Evolutionary conservation across 2,113 vertebrate species (phyloP).

Genomic region (Myotis davidii): DNA sequence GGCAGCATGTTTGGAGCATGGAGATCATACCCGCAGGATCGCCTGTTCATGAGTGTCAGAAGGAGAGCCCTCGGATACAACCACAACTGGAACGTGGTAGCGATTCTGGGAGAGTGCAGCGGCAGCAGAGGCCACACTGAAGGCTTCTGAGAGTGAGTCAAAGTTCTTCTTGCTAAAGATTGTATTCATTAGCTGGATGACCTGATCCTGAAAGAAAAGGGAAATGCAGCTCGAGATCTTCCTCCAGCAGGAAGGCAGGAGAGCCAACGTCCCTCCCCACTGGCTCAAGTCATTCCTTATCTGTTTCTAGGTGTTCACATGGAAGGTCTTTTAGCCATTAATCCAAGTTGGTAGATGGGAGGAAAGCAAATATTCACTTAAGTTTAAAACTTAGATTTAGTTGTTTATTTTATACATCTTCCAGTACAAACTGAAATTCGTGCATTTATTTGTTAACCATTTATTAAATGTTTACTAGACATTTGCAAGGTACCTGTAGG

Average conservation of each 20-base stretch:
- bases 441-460: neutral
- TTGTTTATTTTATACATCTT: neutral
- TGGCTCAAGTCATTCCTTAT: neutral
- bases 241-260: neutral
- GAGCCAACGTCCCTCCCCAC: neutral
- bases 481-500: neutral
- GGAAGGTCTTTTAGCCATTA: neutral
- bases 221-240: neutral
- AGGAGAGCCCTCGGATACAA: conserved; percentile 90
- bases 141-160: conserved; percentile 93
- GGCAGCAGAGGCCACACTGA: conserved; percentile 92
- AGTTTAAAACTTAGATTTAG: neutral
- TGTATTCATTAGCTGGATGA: conserved; percentile 96
- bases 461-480: conserved; percentile 11
- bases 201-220: conserved; percentile 90
- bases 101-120: conserved; percentile 92
- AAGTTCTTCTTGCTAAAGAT: conserved; percentile 98
- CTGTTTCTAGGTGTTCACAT: neutral
- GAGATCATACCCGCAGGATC: conserved; percentile 88
- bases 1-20: neutral
- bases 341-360: neutral
- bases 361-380: neutral
- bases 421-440: conserved; percentile 33
- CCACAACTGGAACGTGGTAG: conserved; percentile 93
- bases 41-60: conserved; percentile 94